Evolutionary conservation across 2,888 invertebrate species (phyloP), one percentile per base, ranked within the genome.

Genomic region (Operophtera brumata): DNA sequence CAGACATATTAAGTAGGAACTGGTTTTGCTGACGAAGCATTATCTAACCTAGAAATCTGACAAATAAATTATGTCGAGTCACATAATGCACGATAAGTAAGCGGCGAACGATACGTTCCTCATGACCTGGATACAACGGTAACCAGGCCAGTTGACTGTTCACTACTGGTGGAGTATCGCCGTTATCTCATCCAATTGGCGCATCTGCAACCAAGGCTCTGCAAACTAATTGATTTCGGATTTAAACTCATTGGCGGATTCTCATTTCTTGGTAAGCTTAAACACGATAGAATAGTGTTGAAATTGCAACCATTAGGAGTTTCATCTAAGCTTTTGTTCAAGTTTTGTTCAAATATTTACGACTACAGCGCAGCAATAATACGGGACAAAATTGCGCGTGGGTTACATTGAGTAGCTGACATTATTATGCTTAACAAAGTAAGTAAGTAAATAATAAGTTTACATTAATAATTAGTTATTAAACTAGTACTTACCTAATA

Each of bases 41-140:
- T 62, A 64, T 61, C 63, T 66, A 65, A 65, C 63, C 60, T 57
- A 65, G 59, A 66, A 65, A 63, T 67, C 62, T 54, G 59, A 57
- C 62, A 70, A 70, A 66, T 64, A 59, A 77, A 80, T 77, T 70
- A 78, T 74, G 77, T 77, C 70, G 75, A 67, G 70, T 75, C 73
- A 71, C 64, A 71, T 71, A 73, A 74, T 58, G 65, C 68, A 70
- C 65, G 66, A 65, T 69, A 64, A 64, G 59, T 54, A 45, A 39
- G 26, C 39, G 32, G 59, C 61, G 57, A 62, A 60, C 65, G 67
- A 65, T 69, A 64, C 57, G 66, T 69, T 70, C 72, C 69, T 73
- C 70, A 73, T 78, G 82, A 80, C 81, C 82, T 70, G 80, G 73
- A 72, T 80, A 71, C 76, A 68, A 46, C 63, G 50, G 66, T 67